Conservation (phyloP, 2,888 invertebrate genomes). For the Endotricha flammealis region DNA sequence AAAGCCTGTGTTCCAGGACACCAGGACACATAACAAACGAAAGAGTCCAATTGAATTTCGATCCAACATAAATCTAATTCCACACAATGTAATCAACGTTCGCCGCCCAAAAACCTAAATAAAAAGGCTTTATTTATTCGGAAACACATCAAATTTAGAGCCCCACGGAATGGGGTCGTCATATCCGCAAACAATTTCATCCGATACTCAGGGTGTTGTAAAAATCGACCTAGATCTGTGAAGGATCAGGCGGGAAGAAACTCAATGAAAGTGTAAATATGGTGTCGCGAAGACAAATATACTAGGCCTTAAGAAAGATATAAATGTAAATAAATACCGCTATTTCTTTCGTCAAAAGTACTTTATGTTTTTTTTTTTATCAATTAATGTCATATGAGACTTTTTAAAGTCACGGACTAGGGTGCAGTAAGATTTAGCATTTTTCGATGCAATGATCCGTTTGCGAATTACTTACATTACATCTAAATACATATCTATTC, state of each 20-base stretch:
- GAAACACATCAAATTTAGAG: constrained; percentile 14
- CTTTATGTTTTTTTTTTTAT: too few species aligned
- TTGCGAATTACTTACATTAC: too few species aligned
- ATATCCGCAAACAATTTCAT: constrained; percentile 14
- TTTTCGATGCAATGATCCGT: too few species aligned
- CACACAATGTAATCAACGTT: constrained; percentile 6
- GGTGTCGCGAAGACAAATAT: not conserved
- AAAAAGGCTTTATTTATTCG: constrained; percentile 8
- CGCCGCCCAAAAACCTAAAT: constrained; percentile 1
- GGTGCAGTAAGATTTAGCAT: too few species aligned
- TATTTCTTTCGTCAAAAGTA: too few species aligned
- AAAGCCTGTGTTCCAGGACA: too few species aligned
- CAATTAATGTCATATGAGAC: too few species aligned
- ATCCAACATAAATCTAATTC: not conserved
- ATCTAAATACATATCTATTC: too few species aligned
- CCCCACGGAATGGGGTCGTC: constrained; percentile 4
- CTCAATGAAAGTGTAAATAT: constrained; percentile 3
- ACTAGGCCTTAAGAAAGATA: too few species aligned
- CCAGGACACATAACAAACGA: too few species aligned
- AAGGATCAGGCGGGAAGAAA: not conserved
- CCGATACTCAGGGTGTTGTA: constrained; percentile 2
- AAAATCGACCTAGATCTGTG: constrained; percentile 5
- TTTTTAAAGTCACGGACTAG: too few species aligned
- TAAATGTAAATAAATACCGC: too few species aligned
- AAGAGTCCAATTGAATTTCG: not conserved